Evolutionary conservation across 1,140 invertebrate genomes (phyloP).

Genomic region (Andricus grossulariae): DNA sequence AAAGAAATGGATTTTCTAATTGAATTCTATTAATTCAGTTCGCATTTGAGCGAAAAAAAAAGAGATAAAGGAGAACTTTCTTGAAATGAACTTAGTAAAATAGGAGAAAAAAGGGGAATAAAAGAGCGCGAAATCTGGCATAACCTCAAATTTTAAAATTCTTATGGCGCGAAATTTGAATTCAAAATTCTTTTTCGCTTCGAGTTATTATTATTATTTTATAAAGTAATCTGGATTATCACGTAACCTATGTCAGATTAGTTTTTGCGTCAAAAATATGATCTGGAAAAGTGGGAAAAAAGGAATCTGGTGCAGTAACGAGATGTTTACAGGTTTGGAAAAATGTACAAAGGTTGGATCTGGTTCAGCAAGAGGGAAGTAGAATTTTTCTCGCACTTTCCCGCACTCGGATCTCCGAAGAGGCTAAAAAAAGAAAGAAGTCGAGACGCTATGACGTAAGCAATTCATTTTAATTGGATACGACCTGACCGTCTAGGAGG

Average conservation of each 20-base stretch:
- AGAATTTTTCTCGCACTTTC: slow-evolving; percentile 13
- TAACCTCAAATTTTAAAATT: too few species aligned
- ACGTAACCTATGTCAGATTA: background rate
- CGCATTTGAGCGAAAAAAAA: too few species aligned
- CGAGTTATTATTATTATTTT: too few species aligned
- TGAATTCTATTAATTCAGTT: too few species aligned
- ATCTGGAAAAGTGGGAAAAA: background rate
- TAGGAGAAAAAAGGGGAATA: too few species aligned
- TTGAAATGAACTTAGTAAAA: too few species aligned
- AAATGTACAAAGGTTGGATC: background rate
- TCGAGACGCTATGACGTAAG: slow-evolving; percentile 47
- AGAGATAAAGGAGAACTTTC: too few species aligned
- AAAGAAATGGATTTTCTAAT: too few species aligned
- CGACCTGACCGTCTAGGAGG: background rate
- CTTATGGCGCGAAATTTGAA: too few species aligned
- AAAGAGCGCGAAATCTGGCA: too few species aligned
- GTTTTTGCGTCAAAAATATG: background rate
- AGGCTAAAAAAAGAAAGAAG: background rate
- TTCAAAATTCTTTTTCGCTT: too few species aligned
- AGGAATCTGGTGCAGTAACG: background rate
- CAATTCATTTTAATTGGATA: slow-evolving; percentile 59
- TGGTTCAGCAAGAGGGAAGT: background rate
- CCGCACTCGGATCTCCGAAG: background rate
- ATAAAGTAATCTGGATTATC: too few species aligned
- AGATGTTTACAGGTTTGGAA: slow-evolving; percentile 7